phyloP scores from a whole-genome alignment of 2,888 invertebrate genomes.

The Tryphoninae sp. region DNA sequence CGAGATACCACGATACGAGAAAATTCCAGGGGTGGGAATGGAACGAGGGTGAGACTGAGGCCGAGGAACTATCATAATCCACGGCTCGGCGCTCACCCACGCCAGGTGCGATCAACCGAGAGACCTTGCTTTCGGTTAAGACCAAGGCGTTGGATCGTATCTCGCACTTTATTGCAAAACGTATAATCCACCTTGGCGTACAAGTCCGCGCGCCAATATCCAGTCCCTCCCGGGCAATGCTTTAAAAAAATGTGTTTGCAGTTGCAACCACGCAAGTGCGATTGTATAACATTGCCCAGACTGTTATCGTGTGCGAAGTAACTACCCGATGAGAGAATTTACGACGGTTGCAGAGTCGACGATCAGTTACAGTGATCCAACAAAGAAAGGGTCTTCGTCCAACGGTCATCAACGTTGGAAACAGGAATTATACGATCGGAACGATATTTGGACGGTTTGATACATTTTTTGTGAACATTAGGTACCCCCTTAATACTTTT shows the following conservation, averaged over 20 bases:
- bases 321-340: background rate
- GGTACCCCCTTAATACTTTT: too few species aligned
- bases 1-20: slow-evolving; percentile 8
- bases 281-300: background rate
- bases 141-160: slow-evolving; percentile 2
- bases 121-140: slow-evolving; percentile 17
- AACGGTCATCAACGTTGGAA: too few species aligned
- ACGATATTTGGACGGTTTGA: too few species aligned
- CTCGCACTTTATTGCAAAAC: slow-evolving; percentile 29
- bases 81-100: background rate
- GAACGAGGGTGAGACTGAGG: slow-evolving; percentile 1
- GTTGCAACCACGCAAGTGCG: background rate
- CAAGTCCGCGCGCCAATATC: background rate
- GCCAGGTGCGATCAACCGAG: slow-evolving; percentile 7
- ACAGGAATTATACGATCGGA: too few species aligned
- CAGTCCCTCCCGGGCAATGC: background rate
- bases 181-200: background rate
- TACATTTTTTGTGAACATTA: too few species aligned
- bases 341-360: too few species aligned
- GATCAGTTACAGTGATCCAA: too few species aligned
- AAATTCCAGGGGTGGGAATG: background rate
- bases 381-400: too few species aligned
- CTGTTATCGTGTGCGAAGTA: background rate
- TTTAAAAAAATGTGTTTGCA: background rate
- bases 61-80: background rate